Evolutionary conservation across 2,797 vertebrate genomes (phyloP).

Genomic region (Pristis pectinata): DNA sequence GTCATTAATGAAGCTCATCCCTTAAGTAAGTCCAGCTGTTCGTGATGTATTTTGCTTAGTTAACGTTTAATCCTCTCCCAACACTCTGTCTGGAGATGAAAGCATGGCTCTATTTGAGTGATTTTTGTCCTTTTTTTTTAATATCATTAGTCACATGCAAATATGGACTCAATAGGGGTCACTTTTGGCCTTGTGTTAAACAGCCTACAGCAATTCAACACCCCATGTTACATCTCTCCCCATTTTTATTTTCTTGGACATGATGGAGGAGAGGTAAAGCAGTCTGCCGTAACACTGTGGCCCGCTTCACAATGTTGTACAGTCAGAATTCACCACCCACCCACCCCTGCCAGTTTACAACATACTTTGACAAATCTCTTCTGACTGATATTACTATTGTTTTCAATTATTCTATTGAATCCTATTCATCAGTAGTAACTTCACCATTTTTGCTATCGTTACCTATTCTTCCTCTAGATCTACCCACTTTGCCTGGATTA

Average conservation of each 20-base stretch:
- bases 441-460: background rate
- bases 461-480: background rate
- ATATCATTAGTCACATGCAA: conserved; percentile 3
- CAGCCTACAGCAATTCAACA: too few species aligned
- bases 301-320: background rate
- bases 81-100: conserved; percentile 1
- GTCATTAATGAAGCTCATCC: conserved; percentile 37
- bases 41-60: conserved; percentile 27
- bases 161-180: background rate
- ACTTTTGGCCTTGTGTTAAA: conserved; percentile 9
- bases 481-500: background rate
- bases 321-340: background rate
- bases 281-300: background rate
- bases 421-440: background rate
- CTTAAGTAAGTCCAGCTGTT: conserved; percentile 35
- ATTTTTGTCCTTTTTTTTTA: conserved; percentile 24
- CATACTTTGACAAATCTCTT: background rate
- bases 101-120: background rate
- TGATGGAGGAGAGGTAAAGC: background rate
- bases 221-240: background rate
- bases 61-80: conserved; percentile 30
- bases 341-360: background rate
- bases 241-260: background rate
- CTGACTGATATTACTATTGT: background rate
- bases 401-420: conserved; percentile 1